These are phyloP conservation scores for Mamestra configurata DNA, from an alignment of 1,140 invertebrate genomes.

Conservation along the genomic window DNA sequence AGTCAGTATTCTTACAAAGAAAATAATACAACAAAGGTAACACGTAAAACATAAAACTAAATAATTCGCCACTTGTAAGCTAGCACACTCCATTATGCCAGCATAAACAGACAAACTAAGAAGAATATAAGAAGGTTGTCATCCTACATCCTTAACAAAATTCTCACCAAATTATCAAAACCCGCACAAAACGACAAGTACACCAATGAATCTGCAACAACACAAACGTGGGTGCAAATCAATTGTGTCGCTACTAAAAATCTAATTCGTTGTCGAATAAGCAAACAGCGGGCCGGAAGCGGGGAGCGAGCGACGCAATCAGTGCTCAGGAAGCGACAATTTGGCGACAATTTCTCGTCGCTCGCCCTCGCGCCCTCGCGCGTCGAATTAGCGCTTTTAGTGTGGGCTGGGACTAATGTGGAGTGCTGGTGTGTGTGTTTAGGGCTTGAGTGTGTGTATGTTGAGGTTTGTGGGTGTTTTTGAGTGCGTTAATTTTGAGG, in stretches of 20 bases:
- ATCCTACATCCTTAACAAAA: not conserved
- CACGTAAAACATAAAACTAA: too few species aligned
- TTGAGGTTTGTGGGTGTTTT: not conserved
- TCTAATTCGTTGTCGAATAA: conserved; percentile 53
- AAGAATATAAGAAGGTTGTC: too few species aligned
- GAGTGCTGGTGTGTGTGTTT: not conserved
- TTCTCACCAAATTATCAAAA: not conserved
- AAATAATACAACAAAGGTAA: too few species aligned
- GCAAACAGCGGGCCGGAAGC: conserved; percentile 59
- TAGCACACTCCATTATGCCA: too few species aligned
- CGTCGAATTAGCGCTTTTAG: conserved; percentile 48
- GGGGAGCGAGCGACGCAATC: conserved; percentile 62
- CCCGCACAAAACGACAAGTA: not conserved
- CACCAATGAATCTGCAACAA: not conserved
- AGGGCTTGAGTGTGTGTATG: not conserved
- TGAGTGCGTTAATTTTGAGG: conserved; percentile 3
- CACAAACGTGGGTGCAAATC: conserved; percentile 12
- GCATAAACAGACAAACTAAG: too few species aligned
- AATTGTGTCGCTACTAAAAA: conserved; percentile 37
- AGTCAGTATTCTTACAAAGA: too few species aligned
- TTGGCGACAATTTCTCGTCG: conserved; percentile 66
- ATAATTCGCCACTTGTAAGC: too few species aligned
- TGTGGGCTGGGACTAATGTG: conserved; percentile 34
- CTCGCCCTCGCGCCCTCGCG: conserved; percentile 46
- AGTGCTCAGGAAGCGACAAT: conserved; percentile 63